Base-by-base conservation (phyloP, 2,113 vertebrate genomes). In the Turdus rufiventris region DNA sequence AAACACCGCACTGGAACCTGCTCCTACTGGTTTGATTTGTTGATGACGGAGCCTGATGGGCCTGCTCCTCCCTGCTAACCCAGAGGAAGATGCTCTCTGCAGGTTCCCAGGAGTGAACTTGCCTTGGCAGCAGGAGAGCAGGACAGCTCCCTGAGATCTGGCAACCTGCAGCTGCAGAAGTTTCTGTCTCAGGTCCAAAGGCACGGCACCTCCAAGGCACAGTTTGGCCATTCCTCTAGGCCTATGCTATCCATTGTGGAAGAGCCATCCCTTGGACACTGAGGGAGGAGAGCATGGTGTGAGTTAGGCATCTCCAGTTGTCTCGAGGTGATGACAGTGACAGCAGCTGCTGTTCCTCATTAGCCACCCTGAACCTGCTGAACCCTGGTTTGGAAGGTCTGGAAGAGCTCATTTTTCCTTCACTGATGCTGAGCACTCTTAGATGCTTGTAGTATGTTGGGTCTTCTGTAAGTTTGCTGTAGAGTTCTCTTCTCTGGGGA, bases 11-110 rank as follows among this genome's bases (percentile, higher is more conserved):
- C 25, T 43, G 54, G 76, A 91, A 77, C 97, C 84, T 96, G 96
- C 97, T 96, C 31, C 92, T 94, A 56, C 94, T 85, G 85, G 95
- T 97, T 92, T 85, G 89, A 70, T 94, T 74, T 89, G 89, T 33
- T 95, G 81, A 50, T 95, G 26, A 4, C n/a, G 10, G 87, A 78
- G 61, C 13, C 91, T 91, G 56, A 54, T 79, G 92, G 61, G 57
- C 50, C 85, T 87, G 65, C 93, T 76, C 67, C 82, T 96, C 87
- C 2, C 80, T 88, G 51, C 85, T 74, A 33, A 40, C 47, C n/a
- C 1, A 1, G 33, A 18, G 80, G 57, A 91, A 53, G 85, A 81
- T 0, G 0, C 68, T 94, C 50, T 47, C 67, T 83, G 85, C 91
- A 92, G 67, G 48, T 66, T 45, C 79, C 91, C 75, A 86, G 51